Percentiles rank a stretch among this genome's conserved stretches.
Conservation (phyloP, 2,113 vertebrate species). For the Pangasianodon gigas region DNA sequence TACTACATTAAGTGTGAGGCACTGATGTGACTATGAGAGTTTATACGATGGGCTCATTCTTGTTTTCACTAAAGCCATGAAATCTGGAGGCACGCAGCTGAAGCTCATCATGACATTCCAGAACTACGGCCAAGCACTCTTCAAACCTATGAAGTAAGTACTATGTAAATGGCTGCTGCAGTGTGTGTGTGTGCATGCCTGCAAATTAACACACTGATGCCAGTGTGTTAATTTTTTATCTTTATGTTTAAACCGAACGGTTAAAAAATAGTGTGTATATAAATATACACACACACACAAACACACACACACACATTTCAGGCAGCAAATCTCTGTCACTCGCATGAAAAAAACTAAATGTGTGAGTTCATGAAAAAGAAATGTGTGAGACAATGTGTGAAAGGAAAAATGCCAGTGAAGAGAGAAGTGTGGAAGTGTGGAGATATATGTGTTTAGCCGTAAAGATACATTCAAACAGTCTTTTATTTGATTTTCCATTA, state of each 20-base stretch:
- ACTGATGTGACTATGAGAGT: background rate
- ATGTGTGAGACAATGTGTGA: background rate
- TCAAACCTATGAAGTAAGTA: conserved; percentile 99
- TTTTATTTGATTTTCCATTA: background rate
- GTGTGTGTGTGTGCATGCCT: background rate
- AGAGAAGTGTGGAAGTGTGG: background rate
- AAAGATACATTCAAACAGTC: background rate
- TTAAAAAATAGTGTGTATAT: background rate
- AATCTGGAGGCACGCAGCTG: conserved; percentile 96
- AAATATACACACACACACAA: background rate
- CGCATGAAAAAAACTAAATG: background rate
- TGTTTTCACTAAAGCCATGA: conserved; percentile 83
- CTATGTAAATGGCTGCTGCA: background rate
- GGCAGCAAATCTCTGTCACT: background rate
- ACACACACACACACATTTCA: no score
- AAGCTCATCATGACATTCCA: conserved; percentile 99
- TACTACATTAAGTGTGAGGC: background rate
- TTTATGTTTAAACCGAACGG: background rate
- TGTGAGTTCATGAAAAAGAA: background rate
- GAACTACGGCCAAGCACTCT: conserved; percentile 96
- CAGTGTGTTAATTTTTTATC: background rate
- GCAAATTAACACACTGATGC: background rate
- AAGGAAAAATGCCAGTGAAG: background rate
- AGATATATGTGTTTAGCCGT: background rate
- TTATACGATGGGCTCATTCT: background rate